These are phyloP conservation scores for Aphyosemion australe DNA, from an alignment of 2,113 vertebrate species.

Conservation along the genomic window DNA sequence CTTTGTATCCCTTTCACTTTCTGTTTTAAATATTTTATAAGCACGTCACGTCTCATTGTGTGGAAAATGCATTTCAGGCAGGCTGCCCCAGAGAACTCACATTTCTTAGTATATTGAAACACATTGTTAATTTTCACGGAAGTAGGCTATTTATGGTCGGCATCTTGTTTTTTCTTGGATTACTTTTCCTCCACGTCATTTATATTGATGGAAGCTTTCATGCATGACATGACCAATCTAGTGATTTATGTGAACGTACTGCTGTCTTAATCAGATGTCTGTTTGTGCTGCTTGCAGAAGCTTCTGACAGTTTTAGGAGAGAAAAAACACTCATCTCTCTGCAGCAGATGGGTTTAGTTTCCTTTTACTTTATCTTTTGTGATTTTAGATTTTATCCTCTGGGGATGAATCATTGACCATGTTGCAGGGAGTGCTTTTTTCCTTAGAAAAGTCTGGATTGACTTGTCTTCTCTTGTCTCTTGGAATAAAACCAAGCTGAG, in stretches of 20 bases:
- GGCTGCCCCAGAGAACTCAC: background rate
- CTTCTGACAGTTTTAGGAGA: conserved; percentile 27
- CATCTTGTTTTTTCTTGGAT: background rate
- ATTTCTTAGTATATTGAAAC: background rate
- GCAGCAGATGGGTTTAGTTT: conserved; percentile 37
- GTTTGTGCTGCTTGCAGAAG: conserved; percentile 26
- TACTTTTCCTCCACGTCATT: background rate
- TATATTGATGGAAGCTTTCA: too few relatives aligned
- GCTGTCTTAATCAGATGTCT: conserved; percentile 5
- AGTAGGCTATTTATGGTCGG: background rate
- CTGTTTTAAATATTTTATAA: conserved; percentile 41
- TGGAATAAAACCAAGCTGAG: conserved; percentile 45
- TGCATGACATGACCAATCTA: too few relatives aligned
- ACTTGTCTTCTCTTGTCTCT: conserved; percentile 1
- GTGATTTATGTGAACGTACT: background rate
- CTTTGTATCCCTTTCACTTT: conserved; percentile 3
- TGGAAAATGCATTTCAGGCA: conserved; percentile 2
- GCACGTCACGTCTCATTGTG: background rate
- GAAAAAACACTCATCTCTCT: conserved; percentile 1
- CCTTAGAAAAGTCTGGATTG: background rate
- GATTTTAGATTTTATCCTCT: conserved; percentile 18
- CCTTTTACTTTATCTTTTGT: conserved; percentile 13
- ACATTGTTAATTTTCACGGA: conserved; percentile 5
- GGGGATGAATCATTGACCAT: conserved; percentile 21
- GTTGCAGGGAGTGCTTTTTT: conserved; percentile 9